Conservation (phyloP, 2,113 vertebrate species). For the Bambusicola thoracicus region DNA sequence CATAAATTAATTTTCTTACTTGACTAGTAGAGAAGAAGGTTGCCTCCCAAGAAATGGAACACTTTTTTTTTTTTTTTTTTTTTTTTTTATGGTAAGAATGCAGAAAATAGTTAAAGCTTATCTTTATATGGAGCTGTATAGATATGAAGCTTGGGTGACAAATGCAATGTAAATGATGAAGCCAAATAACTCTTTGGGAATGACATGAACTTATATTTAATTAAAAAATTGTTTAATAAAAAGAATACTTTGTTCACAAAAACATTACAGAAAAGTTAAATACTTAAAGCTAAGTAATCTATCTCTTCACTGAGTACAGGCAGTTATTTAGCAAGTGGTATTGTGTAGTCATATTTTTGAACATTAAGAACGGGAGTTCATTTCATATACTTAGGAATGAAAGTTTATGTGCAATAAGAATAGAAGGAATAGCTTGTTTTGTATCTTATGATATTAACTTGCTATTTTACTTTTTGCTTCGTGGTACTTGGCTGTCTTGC, state of each 20-base stretch:
- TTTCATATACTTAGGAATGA: background rate
- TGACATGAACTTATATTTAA: background rate
- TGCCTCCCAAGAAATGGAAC: background rate
- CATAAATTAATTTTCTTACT: background rate
- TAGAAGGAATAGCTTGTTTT: background rate
- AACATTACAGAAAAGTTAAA: background rate
- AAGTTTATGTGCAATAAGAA: background rate
- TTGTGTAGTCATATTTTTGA: background rate
- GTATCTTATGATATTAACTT: background rate
- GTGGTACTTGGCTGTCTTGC: background rate
- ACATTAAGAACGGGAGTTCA: background rate
- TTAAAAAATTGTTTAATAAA: too few relatives aligned
- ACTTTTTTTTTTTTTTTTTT: background rate
- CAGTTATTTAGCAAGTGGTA: background rate
- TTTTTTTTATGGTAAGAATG: background rate
- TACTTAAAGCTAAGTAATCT: background rate
- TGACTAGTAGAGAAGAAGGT: background rate
- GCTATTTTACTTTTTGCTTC: background rate
- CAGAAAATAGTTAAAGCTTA: background rate
- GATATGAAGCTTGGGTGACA: background rate
- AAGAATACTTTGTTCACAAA: background rate
- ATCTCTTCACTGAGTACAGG: background rate
- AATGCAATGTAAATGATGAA: background rate
- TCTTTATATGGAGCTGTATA: background rate
- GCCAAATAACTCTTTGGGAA: background rate